Evolutionary conservation across 2,113 vertebrate genomes (phyloP), one percentile per base, ranked within the genome.

Genomic region (Petrocephalus microphthalmus): DNA sequence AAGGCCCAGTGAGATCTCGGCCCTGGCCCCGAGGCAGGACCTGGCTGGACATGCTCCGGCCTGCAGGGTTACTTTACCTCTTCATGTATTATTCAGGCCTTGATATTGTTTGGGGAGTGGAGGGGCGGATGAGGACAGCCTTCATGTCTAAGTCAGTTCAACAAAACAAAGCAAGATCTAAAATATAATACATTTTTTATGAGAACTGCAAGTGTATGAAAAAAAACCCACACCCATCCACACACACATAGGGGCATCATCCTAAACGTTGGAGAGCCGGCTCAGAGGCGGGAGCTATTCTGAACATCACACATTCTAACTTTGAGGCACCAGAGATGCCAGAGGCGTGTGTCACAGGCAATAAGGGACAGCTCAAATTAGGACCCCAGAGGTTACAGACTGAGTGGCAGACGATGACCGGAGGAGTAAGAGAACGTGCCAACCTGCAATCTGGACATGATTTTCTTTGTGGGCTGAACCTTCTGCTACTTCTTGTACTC

Each of bases 31-130:
- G 87, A 84, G 91, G 86, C 92, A 92, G 11, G 0, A 92, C 91
- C 84, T 49, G 91, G 92, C 92, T 93, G 92, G 42, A 49, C 88
- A 88, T 89, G 78, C 88, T 86, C 88, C 78, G 53, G 20, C 54
- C 19, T 90, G 82, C 5, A 78, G 91, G 88, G 90, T 89, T 91
- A 87, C 86, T 90, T 89, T 89, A 91, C 87, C 85, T 92, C 92
- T 92, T 90, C 42, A 22, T 91, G 89, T 91, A 93, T 94, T 94
- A 91, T 91, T 94, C 92, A 93, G 90, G 87, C 90, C 87, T 87
- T 91, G 91, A 87, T 90, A 93, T 93, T 91, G 93, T 93, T 92
- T 91, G 83, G n/a, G 11, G 33, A 29, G 25, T 13, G 52, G 8
- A 2, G 7, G 25, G 45, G 7, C 25, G 54, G 5, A 5, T n/a